These are phyloP conservation scores for Diloba caeruleocephala DNA, from an alignment of 2,888 invertebrate species.

Conservation along the genomic window DNA sequence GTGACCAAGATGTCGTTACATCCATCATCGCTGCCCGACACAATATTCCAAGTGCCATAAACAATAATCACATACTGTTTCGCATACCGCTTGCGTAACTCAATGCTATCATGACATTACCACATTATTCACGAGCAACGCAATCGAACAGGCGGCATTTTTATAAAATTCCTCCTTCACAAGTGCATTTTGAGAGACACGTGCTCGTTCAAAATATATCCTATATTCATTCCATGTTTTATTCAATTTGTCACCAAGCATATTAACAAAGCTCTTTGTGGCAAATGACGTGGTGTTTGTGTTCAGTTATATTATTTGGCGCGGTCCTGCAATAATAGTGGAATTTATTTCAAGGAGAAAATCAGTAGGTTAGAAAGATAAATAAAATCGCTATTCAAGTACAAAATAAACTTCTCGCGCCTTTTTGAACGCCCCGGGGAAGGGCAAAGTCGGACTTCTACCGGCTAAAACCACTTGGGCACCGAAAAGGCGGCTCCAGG, in stretches of 20 bases:
- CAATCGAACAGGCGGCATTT: conserved; percentile 29
- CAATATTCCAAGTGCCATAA: neutral
- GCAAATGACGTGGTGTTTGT: conserved; percentile 9
- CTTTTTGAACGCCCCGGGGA: too few relatives aligned
- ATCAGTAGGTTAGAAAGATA: too few relatives aligned
- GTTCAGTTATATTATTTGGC: neutral
- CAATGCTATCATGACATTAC: conserved; percentile 3
- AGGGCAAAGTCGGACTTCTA: too few relatives aligned
- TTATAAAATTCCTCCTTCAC: conserved; percentile 27
- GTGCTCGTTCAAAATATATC: conserved; percentile 31
- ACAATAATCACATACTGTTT: conserved; percentile 12
- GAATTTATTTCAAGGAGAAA: neutral
- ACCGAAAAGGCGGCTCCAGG: too few relatives aligned
- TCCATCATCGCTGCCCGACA: neutral
- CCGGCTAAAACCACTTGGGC: too few relatives aligned
- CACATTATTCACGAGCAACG: conserved; percentile 16
- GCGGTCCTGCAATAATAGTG: neutral
- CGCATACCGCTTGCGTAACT: conserved; percentile 26
- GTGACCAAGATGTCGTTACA: neutral
- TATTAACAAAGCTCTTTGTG: conserved; percentile 31
- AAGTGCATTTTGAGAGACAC: conserved; percentile 36
- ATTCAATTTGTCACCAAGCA: conserved; percentile 45
- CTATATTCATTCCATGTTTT: conserved; percentile 50
- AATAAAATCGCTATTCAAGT: too few relatives aligned
- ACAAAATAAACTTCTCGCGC: too few relatives aligned